Evolutionary conservation across 2,888 invertebrate genomes (phyloP).

Genomic region (Laspeyria flexula): DNA sequence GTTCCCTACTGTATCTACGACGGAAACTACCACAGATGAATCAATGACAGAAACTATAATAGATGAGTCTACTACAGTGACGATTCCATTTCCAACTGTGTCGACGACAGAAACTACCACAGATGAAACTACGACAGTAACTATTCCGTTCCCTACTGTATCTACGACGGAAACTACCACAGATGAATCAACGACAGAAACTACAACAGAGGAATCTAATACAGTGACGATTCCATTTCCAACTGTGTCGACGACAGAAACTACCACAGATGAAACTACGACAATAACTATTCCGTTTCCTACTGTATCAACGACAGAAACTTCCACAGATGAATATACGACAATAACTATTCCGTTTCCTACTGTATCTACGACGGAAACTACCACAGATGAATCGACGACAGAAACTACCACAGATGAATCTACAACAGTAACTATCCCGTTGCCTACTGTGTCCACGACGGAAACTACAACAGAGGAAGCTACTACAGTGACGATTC

Average conservation of each 20-base stretch:
- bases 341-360: conserved; percentile 3
- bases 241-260: not conserved
- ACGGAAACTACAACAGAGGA: conserved; percentile 2
- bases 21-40: not conserved
- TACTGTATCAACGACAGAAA: conserved; percentile 2
- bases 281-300: not conserved
- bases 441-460: not conserved
- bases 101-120: too few relatives aligned
- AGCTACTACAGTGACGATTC: not conserved
- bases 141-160: too few relatives aligned
- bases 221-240: not conserved
- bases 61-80: conserved; percentile 7
- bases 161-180: too few relatives aligned
- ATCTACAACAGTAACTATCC: not conserved
- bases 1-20: not conserved
- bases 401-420: conserved; percentile 1
- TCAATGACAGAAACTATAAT: conserved; percentile 5
- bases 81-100: not conserved
- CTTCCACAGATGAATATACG: not conserved
- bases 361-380: not conserved
- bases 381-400: conserved; percentile 3
- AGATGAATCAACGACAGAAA: conserved; percentile 3
- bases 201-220: not conserved
- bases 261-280: not conserved
- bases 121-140: too few relatives aligned